Percentiles rank a stretch among this genome's conserved stretches.
Evolutionary conservation across 2,888 invertebrate species (phyloP).

Genomic region (Lithophane semibrunnea): DNA sequence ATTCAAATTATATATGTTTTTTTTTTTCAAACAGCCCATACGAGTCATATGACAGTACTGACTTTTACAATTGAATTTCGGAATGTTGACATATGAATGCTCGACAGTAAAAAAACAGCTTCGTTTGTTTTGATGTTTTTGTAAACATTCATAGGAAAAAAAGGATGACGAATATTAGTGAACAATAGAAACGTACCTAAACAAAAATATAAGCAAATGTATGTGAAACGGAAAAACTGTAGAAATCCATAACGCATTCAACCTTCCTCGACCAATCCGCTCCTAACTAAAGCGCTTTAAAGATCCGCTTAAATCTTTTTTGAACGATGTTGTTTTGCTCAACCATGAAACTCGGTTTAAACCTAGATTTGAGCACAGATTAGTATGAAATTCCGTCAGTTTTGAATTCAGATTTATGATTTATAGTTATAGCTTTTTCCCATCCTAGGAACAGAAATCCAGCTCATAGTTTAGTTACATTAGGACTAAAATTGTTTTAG

Average conservation of each 20-base stretch:
- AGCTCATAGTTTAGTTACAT: neutral
- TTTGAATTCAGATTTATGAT: neutral
- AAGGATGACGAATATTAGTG: neutral
- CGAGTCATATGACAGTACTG: neutral
- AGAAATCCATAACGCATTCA: neutral
- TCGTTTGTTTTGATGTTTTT: neutral
- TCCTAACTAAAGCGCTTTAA: constrained; percentile 2
- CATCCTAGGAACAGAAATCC: neutral
- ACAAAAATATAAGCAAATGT: neutral
- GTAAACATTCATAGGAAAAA: no score
- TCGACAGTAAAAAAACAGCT: neutral
- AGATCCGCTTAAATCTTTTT: neutral
- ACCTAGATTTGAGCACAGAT: neutral
- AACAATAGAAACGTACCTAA: neutral
- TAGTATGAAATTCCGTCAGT: neutral
- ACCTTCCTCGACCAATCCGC: neutral
- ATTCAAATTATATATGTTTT: neutral
- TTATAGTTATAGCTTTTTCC: neutral
- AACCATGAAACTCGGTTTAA: neutral
- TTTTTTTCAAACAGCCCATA: neutral
- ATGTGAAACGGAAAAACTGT: neutral
- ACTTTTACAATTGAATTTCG: neutral
- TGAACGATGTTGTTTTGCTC: neutral
- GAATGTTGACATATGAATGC: neutral
- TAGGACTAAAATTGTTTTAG: neutral